These are phyloP conservation scores for Bombus pascuorum DNA, from an alignment of 1,140 invertebrate species.

Conservation along the genomic window DNA sequence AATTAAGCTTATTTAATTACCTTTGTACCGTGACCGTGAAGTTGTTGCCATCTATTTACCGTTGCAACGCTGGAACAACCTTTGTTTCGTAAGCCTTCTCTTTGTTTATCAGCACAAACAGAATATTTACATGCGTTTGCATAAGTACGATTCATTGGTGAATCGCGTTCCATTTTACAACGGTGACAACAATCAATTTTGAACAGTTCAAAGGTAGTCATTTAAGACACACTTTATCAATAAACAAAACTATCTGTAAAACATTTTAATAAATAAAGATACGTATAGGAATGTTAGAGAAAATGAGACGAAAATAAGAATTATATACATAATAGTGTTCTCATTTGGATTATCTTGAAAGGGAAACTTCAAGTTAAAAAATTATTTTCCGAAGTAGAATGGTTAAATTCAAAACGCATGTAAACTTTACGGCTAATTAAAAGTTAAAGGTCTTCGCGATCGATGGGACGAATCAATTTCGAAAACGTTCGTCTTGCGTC, in stretches of 20 bases:
- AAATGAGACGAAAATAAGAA: not conserved
- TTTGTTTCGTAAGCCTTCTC: not conserved
- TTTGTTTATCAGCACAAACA: not conserved
- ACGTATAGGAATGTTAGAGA: not conserved
- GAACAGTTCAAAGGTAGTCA: not conserved
- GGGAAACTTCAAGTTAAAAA: not conserved
- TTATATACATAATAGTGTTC: too few relatives aligned
- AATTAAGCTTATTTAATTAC: conserved; percentile 73
- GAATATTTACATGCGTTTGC: conserved; percentile 37
- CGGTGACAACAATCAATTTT: not conserved
- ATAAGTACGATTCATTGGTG: conserved; percentile 11
- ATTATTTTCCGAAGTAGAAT: not conserved
- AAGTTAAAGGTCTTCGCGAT: conserved; percentile 38
- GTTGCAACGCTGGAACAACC: conserved; percentile 18
- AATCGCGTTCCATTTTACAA: not conserved
- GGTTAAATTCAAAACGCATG: too few relatives aligned
- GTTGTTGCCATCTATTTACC: conserved; percentile 43
- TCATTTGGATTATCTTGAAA: too few relatives aligned
- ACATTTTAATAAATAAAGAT: not conserved
- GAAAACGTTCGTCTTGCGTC: conserved; percentile 59
- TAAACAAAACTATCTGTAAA: too few relatives aligned
- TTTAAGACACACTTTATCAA: too few relatives aligned
- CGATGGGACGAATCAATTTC: conserved; percentile 63
- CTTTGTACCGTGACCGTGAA: conserved; percentile 47
- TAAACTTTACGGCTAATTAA: not conserved